Evolutionary conservation across 1,140 invertebrate genomes (phyloP).

Genomic region (Ceratosolen fusciceps): DNA sequence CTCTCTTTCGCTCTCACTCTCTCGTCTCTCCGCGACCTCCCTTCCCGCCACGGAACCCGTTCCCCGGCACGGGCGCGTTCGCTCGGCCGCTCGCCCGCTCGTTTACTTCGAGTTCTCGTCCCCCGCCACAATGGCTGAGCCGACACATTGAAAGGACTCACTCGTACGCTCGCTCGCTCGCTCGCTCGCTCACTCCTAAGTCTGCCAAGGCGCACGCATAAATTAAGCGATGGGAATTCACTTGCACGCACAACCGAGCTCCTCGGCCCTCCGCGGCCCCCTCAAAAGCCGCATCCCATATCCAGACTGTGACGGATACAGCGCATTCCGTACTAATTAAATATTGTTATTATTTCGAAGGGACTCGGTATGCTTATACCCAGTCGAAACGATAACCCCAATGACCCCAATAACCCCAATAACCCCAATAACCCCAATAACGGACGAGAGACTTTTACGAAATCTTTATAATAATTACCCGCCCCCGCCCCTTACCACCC

Average conservation of each 20-base stretch:
- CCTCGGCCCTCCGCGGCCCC: slow-evolving; percentile 30
- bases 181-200: not conserved
- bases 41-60: too few species aligned
- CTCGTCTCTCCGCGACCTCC: not conserved
- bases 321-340: slow-evolving; percentile 41
- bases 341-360: slow-evolving; percentile 47
- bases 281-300: not conserved
- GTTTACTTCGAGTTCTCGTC: too few species aligned
- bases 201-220: slow-evolving; percentile 51
- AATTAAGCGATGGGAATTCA: slow-evolving; percentile 65
- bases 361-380: slow-evolving; percentile 34
- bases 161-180: not conserved
- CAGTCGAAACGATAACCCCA: slow-evolving; percentile 26
- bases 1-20: not conserved
- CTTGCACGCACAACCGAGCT: slow-evolving; percentile 51
- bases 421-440: too few species aligned
- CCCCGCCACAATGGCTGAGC: too few species aligned
- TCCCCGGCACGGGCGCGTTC: too few species aligned
- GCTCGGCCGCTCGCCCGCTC: too few species aligned
- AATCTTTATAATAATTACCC: not conserved
- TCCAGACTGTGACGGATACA: slow-evolving; percentile 22
- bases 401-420: too few species aligned
- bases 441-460: not conserved
- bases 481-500: not conserved
- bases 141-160: too few species aligned